These are phyloP conservation scores for Andinoacara biseriatus DNA, from an alignment of 2,113 vertebrate species.

Conservation along the genomic window DNA sequence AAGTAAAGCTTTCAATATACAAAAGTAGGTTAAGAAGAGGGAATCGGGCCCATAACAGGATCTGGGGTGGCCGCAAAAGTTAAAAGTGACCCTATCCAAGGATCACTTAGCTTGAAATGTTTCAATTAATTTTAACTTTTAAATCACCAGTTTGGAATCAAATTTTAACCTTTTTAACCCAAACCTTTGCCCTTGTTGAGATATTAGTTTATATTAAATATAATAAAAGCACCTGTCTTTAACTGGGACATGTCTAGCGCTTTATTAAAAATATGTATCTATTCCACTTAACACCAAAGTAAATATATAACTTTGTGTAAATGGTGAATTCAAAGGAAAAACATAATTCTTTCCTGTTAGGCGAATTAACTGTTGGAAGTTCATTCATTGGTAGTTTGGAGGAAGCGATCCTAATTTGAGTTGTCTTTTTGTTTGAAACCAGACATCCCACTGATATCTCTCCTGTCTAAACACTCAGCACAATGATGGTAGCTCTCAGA, in stretches of 20 bases:
- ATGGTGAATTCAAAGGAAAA: not conserved
- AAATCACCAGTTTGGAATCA: not conserved
- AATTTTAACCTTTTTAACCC: not conserved
- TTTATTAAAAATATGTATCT: not conserved
- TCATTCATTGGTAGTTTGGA: conserved; percentile 5
- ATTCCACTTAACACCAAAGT: not conserved
- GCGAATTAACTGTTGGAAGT: not conserved
- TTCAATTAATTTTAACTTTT: not conserved
- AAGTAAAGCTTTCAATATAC: conserved; percentile 76
- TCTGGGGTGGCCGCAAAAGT: not conserved
- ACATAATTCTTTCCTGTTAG: not conserved
- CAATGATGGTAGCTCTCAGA: conserved; percentile 72
- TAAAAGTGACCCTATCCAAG: not conserved
- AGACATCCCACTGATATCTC: conserved; percentile 74
- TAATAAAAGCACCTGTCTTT: conserved; percentile 22
- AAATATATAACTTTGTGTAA: not conserved
- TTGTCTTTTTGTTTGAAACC: conserved; percentile 68
- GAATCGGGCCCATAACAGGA: not conserved
- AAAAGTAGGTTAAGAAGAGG: not conserved
- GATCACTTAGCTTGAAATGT: not conserved
- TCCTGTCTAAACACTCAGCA: conserved; percentile 78
- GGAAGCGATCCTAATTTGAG: conserved; percentile 47
- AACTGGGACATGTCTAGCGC: not conserved
- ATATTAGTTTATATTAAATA: not conserved
- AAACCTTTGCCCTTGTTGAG: not conserved